phyloP scores from a whole-genome alignment of 2,888 invertebrate genomes.

The Corythucha ciliata region DNA sequence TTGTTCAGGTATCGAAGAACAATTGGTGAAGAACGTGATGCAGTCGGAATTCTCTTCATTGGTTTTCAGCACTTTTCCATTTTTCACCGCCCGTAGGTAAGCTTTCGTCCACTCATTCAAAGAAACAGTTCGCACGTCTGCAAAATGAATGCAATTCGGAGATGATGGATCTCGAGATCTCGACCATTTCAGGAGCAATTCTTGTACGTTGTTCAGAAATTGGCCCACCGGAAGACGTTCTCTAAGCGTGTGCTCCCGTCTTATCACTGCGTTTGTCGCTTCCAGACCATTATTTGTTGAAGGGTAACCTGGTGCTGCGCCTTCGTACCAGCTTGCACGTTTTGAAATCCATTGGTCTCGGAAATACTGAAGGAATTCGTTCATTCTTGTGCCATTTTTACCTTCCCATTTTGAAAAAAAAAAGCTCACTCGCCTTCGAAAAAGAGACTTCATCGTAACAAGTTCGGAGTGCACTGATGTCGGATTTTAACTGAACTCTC shows the following conservation, averaged over 20 bases:
- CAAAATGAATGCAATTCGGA: constrained; percentile 6
- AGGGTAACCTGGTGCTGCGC: constrained; percentile 2
- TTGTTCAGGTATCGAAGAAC: no score
- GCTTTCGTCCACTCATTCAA: constrained; percentile 12
- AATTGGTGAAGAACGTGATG: not conserved
- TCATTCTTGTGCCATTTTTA: constrained; percentile 15
- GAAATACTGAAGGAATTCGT: constrained; percentile 15
- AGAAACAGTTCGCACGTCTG: not conserved
- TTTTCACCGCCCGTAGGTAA: constrained; percentile 14
- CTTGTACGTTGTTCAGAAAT: constrained; percentile 7
- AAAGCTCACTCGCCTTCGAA: constrained; percentile 10
- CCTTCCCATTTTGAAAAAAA: constrained; percentile 14
- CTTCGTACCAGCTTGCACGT: constrained; percentile 11
- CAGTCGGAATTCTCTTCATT: constrained; percentile 8
- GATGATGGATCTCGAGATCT: constrained; percentile 6
- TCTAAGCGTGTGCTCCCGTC: not conserved
- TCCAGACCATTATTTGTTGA: constrained; percentile 12
- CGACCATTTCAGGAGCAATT: constrained; percentile 3
- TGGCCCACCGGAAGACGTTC: constrained; percentile 4
- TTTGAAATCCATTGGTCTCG: constrained; percentile 14
- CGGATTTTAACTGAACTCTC: constrained; percentile 11
- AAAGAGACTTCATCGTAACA: constrained; percentile 7
- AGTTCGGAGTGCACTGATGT: constrained; percentile 9
- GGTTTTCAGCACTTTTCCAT: constrained; percentile 13
- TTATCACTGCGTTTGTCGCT: not conserved